A percentile compares a stretch with the other conserved stretches of the same genome.
Conservation (phyloP, 1,140 invertebrate genomes). For the Brachionus rotundiformis region DNA sequence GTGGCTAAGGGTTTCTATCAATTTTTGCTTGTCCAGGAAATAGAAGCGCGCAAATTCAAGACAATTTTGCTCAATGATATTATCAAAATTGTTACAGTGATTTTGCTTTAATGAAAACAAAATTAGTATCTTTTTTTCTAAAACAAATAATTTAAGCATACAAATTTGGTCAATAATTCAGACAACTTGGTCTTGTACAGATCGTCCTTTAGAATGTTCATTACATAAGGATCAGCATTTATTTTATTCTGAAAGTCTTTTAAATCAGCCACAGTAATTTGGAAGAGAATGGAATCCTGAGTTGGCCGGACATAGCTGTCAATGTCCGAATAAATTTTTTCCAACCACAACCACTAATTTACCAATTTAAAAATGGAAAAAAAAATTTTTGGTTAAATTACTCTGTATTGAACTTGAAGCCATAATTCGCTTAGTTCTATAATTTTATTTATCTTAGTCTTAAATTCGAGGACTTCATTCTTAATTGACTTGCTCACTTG, state of each 20-base stretch:
- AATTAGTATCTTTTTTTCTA: neutral
- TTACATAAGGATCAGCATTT: conserved; percentile 27
- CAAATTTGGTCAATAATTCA: conserved; percentile 23
- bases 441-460: conserved; percentile 33
- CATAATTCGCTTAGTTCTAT: conserved; percentile 26
- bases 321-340: conserved; percentile 13
- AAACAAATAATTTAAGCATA: neutral
- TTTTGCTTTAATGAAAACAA: neutral
- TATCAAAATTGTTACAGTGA: conserved; percentile 30
- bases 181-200: neutral
- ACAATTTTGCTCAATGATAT: conserved; percentile 37
- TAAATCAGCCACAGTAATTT: neutral
- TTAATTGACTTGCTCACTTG: conserved; percentile 22
- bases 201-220: conserved; percentile 31
- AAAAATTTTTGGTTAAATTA: neutral
- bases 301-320: neutral
- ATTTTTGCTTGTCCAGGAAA: conserved; percentile 60
- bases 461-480: neutral
- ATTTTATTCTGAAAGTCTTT: conserved; percentile 44
- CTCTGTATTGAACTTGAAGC: conserved; percentile 18
- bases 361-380: neutral
- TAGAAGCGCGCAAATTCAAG: conserved; percentile 60
- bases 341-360: conserved; percentile 42
- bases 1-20: conserved; percentile 60
- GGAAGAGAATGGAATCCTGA: neutral